Conservation (phyloP, 1,140 invertebrate genomes). For the Campodea augens region DNA sequence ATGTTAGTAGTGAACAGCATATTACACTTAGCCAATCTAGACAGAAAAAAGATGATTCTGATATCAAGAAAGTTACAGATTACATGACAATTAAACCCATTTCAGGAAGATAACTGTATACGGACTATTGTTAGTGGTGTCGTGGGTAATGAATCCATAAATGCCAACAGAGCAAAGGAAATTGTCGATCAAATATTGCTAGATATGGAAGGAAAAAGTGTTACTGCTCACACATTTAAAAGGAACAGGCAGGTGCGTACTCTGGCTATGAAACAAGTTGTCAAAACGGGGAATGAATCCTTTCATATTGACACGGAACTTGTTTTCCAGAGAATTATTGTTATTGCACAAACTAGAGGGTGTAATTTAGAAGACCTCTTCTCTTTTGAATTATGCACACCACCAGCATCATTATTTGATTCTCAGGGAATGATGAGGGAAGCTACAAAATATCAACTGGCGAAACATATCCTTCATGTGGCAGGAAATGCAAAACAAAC, state of each 20-base stretch:
- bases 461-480: not conserved
- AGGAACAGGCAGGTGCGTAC: not conserved
- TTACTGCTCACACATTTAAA: not conserved
- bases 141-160: not conserved
- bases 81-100: not conserved
- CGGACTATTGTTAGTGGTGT: not conserved
- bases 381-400: not conserved
- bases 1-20: slow-evolving; percentile 5
- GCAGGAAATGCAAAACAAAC: not conserved
- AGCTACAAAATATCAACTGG: not conserved
- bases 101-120: not conserved
- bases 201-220: not conserved
- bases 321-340: not conserved
- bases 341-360: not conserved
- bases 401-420: not conserved
- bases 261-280: not conserved
- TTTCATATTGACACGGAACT: not conserved
- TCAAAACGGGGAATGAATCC: not conserved
- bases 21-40: not conserved
- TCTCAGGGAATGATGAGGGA: not conserved
- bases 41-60: not conserved
- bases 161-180: not conserved
- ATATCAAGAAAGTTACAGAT: not conserved
- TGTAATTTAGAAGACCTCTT: not conserved
- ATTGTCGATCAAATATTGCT: not conserved